Evolutionary conservation across 2,113 vertebrate genomes (phyloP).

Genomic region (Dasypus novemcinctus): DNA sequence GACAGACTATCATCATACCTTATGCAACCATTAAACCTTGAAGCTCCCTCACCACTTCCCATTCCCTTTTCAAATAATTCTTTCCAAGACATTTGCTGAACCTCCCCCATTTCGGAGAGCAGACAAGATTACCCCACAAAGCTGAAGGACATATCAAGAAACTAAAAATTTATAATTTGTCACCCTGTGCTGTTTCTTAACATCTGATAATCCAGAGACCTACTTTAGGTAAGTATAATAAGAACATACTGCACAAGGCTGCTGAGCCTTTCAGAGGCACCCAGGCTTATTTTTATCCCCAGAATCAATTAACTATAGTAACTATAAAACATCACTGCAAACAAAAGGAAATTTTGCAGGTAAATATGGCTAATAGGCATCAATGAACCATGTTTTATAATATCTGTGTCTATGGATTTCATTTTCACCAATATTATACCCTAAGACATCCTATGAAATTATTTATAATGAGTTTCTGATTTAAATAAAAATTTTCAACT

Average conservation of each 20-base stretch:
- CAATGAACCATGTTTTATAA: conserved; percentile 45
- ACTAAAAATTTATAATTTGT: not conserved
- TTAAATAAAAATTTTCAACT: not conserved
- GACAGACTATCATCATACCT: not conserved
- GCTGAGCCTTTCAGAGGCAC: not conserved
- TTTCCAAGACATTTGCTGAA: not conserved
- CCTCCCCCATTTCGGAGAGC: not conserved
- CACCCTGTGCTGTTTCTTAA: not conserved
- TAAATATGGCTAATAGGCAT: conserved; percentile 38
- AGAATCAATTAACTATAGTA: conserved; percentile 1
- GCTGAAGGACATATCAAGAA: not conserved
- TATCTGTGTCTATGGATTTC: not conserved
- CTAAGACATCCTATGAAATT: not conserved
- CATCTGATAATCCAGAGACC: not conserved
- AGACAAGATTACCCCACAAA: not conserved
- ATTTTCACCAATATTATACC: not conserved
- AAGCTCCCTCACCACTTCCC: not conserved
- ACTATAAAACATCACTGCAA: not conserved
- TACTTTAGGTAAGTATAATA: not conserved
- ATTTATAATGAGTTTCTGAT: not conserved
- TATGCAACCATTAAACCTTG: not conserved
- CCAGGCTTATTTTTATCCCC: not conserved
- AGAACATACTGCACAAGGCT: not conserved
- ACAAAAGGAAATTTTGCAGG: not conserved
- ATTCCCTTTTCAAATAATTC: not conserved